phyloP scores from a whole-genome alignment of 2,888 invertebrate species.

The Diploptera punctata region DNA sequence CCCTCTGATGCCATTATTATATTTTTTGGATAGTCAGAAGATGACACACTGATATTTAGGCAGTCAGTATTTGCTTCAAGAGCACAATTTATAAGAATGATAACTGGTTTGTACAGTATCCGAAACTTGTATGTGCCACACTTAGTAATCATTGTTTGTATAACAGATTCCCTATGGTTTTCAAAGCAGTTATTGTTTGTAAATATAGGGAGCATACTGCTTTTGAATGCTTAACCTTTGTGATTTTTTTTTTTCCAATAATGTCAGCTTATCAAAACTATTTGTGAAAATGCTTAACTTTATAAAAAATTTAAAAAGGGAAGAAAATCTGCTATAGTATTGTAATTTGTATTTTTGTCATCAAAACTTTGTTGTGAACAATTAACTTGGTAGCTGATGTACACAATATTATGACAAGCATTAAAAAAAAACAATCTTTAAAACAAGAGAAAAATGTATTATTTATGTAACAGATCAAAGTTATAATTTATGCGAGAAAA shows the following conservation, averaged over 20 bases:
- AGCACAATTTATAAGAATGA: neutral
- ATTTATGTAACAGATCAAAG: no score
- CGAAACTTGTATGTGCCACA: neutral
- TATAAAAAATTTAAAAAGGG: neutral
- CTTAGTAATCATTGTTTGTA: neutral
- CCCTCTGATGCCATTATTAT: neutral
- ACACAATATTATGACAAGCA: neutral
- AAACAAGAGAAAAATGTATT: neutral
- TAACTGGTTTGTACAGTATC: neutral
- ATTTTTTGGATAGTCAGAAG: conserved; percentile 2
- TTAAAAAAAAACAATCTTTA: neutral
- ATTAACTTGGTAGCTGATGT: conserved; percentile 18
- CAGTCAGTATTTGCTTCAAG: neutral
- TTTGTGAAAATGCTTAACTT: neutral
- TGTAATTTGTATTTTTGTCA: conserved; percentile 17
- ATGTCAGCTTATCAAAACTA: conserved; percentile 1
- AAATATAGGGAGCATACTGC: neutral
- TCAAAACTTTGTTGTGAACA: neutral
- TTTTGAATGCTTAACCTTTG: neutral
- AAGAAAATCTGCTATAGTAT: neutral
- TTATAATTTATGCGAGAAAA: no score
- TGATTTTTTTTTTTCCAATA: neutral
- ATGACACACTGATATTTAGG: neutral
- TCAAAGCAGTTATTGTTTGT: neutral
- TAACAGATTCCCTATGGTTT: neutral